phyloP scores from a whole-genome alignment of 2,797 vertebrate genomes.

The Cossypha dichroa region DNA sequence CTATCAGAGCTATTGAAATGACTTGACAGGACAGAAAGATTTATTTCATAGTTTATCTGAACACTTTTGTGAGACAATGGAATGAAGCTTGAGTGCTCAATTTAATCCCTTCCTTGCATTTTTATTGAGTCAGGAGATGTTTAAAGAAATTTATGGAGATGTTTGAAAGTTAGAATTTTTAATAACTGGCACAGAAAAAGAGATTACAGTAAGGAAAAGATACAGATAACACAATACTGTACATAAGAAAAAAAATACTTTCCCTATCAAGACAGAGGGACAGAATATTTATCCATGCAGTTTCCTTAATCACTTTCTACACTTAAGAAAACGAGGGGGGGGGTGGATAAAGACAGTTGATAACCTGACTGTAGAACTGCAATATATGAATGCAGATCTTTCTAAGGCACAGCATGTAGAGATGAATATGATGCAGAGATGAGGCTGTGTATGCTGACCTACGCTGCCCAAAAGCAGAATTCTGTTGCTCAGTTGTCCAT shows the following conservation, averaged over 20 bases:
- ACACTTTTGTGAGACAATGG: slow-evolving; percentile 49
- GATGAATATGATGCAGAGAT: neutral
- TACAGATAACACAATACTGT: slow-evolving; percentile 28
- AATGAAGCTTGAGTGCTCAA: slow-evolving; percentile 56
- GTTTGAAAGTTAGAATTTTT: slow-evolving; percentile 72
- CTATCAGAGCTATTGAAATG: slow-evolving; percentile 61
- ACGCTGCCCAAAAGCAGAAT: neutral
- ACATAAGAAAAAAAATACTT: slow-evolving; percentile 28
- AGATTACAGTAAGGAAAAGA: slow-evolving; percentile 50
- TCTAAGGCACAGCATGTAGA: neutral
- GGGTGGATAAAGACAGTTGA: no score
- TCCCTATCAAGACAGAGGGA: slow-evolving; percentile 8
- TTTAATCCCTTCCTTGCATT: slow-evolving; percentile 59
- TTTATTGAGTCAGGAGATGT: slow-evolving; percentile 67
- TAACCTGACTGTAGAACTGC: neutral
- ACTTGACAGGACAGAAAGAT: slow-evolving; percentile 67
- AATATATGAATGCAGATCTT: neutral
- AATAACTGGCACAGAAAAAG: slow-evolving; percentile 66
- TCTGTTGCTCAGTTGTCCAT: neutral
- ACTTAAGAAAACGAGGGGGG: neutral
- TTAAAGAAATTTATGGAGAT: slow-evolving; percentile 73
- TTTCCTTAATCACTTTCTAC: neutral
- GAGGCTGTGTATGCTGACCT: neutral
- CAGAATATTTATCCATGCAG: slow-evolving; percentile 5
- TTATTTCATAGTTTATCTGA: slow-evolving; percentile 74